Evolutionary conservation across 2,797 vertebrate species (phyloP), one percentile per base, ranked within the genome.

Genomic region (Ptychadena robeensis): DNA sequence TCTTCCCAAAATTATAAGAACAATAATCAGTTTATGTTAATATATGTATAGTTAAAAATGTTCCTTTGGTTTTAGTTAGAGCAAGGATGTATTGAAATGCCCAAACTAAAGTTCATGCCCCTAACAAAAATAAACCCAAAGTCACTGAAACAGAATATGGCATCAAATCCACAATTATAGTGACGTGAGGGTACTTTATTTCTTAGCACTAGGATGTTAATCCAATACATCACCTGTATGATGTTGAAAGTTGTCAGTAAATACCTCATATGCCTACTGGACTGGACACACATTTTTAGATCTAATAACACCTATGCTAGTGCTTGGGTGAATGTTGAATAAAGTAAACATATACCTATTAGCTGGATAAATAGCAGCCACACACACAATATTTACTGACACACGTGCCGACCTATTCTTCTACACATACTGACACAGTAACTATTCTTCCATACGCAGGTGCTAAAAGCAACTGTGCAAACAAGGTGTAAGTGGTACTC

Each of bases 321-420:
- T 73, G 57, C 73, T 73, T 80, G 69, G 35, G 15, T 65, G 31
- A 4, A 35, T 72, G 37, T 15, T 25, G 48, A 74, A 73, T 53
- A 25, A 35, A 28, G 34, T 63, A 66, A 85, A 75, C 44, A 34
- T 35, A 63, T 68, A 79, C 30, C 57, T 53, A 78, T 73, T 68
- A 80, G 35, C 61, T 63, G 74, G 64, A 71, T 71, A 65, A 79
- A 83, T 63, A 73, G 34, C 63, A 83, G 71, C 81, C 85, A 59
- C 79, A 73, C 80, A 82, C 69, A 79, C 73, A 79, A 61, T 77
- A 61, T 79, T 73, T 82, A 72, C 89, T 15, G 3, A 85, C 83
- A 82, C 27, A 88, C 84, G 85, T 73, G 84, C 84, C 82, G 85
- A 80, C 82, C 85, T 70, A 85, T 70, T 79, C 75, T 83, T 59